A percentile compares a stretch with the other conserved stretches of the same genome.
These are phyloP conservation scores for Eupithecia dodoneata DNA, from an alignment of 2,888 invertebrate genomes.

Conservation along the genomic window DNA sequence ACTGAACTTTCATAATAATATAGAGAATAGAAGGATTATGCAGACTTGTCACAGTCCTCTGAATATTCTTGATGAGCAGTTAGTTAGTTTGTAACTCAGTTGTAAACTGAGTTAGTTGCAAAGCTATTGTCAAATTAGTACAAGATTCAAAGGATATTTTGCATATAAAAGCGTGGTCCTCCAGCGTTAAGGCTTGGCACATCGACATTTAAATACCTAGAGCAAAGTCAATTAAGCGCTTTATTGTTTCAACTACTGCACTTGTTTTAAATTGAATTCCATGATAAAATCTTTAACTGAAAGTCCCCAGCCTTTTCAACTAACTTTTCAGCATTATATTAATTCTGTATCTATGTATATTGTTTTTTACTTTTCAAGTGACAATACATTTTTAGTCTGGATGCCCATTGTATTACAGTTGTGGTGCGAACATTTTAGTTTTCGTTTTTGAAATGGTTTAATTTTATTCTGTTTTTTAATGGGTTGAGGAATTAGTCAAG, in stretches of 20 bases:
- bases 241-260: constrained; percentile 1
- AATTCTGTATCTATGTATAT: neutral
- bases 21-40: neutral
- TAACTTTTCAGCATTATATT: neutral
- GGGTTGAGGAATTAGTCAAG: neutral
- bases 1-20: neutral
- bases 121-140: neutral
- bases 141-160: neutral
- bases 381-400: neutral
- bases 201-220: neutral
- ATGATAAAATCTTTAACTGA: neutral
- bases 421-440: neutral
- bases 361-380: neutral
- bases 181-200: neutral
- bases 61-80: constrained; percentile 20
- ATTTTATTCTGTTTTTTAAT: too few species aligned
- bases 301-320: neutral
- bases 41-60: constrained; percentile 14
- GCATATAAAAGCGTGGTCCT: neutral
- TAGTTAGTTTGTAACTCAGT: constrained; percentile 16
- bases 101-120: constrained; percentile 9
- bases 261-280: neutral
- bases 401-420: neutral
- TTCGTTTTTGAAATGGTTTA: too few species aligned
- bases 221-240: neutral